phyloP scores from a whole-genome alignment of 30 jellyfish, hydroid and myxozoan species.

The Sanderia malayensis region DNA sequence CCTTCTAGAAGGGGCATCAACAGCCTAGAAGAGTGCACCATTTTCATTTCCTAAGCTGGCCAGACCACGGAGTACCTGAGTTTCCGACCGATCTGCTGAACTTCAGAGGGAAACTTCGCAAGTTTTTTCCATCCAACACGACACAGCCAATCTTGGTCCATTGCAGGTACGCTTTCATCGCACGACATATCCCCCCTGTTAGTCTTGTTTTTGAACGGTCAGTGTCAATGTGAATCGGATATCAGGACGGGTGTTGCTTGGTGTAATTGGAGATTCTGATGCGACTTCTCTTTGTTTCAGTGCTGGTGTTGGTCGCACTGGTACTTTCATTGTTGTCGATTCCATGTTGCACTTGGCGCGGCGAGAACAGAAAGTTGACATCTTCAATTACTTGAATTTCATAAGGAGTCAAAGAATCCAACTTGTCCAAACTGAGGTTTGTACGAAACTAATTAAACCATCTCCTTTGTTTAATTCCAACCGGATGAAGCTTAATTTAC shows the following conservation, averaged over 20 bases:
- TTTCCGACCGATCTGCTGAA: constrained; percentile 69
- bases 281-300: constrained; percentile 23
- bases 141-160: constrained; percentile 71
- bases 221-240: no score
- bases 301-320: constrained; percentile 99
- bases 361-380: constrained; percentile 58
- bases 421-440: constrained; percentile 87
- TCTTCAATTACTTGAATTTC: constrained; percentile 81
- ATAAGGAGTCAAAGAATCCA: constrained; percentile 67
- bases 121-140: constrained; percentile 52
- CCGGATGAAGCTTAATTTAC: no score
- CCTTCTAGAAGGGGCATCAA: constrained; percentile 25
- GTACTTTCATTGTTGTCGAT: constrained; percentile 85
- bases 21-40: constrained; percentile 43
- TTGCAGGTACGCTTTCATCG: constrained; percentile 98
- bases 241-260: neutral
- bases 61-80: constrained; percentile 93
- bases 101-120: constrained; percentile 65
- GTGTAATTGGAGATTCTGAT: neutral
- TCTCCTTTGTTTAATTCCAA: no score
- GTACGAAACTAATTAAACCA: no score
- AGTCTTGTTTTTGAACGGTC: no score
- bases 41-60: constrained; percentile 82
- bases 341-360: constrained; percentile 70
- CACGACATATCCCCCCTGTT: no score